Base-by-base conservation (phyloP, 2,888 invertebrate species). In the Schrankia costaestrigalis region DNA sequence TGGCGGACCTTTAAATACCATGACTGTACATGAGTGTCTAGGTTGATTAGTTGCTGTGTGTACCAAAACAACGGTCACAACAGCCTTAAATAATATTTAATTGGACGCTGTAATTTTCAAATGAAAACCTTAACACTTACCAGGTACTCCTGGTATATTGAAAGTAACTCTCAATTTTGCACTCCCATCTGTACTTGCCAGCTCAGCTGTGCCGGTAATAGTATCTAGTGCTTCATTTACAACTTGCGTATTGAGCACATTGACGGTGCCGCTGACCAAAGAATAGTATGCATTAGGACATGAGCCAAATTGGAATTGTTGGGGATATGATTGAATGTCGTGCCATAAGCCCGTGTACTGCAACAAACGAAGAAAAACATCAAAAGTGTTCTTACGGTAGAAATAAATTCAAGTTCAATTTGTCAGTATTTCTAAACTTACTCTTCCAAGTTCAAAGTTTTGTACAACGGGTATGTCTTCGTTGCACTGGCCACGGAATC, bases 141-240 rank as follows among this genome's bases (percentile, higher is more conserved):
- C 24, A 14, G 39, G 30, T 3, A 18, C 17, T 14, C 90, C 86
- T 71, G 79, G 70, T 31, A 90, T 84, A 9, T 80, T 80, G 62
- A 93, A 93, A 8, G 89, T 90, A 71, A 92, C 92, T 0, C 88
- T 81, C 0, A 93, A 89, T 14, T 91, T 87, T 22, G 90, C 93
- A 38, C 79, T 84, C 1, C 84, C 85, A 60, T 92, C 91, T 0
- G 89, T 89, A 19, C 89, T 53, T 0, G 47, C 56, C 0, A 64
- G 26, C 2, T 48, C 53, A 4, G 77, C 84, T 1, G 44, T 35
- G 2, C 80, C 83, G 1, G 36, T 57, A 3, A 76, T 72, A 8
- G 64, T 63, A n/a, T 63, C 59, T 8, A 80, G 46, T 0, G 43
- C 47, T 35, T 72, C 56, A 37, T 70, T 54, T n/a, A 71, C 34